Percentiles rank a stretch among this genome's conserved stretches.
Evolutionary conservation across 2,888 invertebrate genomes (phyloP).

Genomic region (Herminia tarsipennalis): DNA sequence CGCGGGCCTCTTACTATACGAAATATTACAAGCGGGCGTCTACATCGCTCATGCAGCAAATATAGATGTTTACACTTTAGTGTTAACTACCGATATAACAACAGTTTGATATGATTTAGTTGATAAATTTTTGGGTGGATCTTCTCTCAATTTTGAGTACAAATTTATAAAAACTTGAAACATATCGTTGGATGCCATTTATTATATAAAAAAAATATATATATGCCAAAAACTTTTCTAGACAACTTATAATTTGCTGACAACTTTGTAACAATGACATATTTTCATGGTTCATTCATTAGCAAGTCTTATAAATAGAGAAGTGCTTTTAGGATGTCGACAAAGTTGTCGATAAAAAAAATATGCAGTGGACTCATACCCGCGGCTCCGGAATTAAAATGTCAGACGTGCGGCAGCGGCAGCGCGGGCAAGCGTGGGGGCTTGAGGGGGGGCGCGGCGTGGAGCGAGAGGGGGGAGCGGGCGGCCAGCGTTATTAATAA

Average conservation of each 20-base stretch:
- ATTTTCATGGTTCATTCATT: constrained; percentile 21
- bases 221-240: too few species aligned
- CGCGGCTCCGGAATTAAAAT: constrained; percentile 83
- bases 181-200: too few species aligned
- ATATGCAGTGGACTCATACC: constrained; percentile 69
- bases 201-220: too few species aligned
- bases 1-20: constrained; percentile 36
- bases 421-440: constrained; percentile 72
- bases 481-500: constrained; percentile 83
- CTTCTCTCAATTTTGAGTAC: too few species aligned
- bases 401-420: constrained; percentile 84
- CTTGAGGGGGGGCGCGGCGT: constrained; percentile 55
- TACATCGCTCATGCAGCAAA: constrained; percentile 23
- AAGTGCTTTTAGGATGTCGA: constrained; percentile 65
- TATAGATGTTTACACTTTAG: constrained; percentile 21
- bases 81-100: constrained; percentile 3
- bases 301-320: constrained; percentile 51
- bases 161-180: too few species aligned
- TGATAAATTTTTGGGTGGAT: too few species aligned
- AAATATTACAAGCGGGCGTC: constrained; percentile 35
- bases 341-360: constrained; percentile 73
- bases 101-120: too few species aligned
- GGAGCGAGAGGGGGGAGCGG: constrained; percentile 57
- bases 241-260: too few species aligned
- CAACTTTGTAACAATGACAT: too few species aligned